Base-by-base conservation (phyloP, 2,888 invertebrate species). In the Caenorhabditis sinica region DNA sequence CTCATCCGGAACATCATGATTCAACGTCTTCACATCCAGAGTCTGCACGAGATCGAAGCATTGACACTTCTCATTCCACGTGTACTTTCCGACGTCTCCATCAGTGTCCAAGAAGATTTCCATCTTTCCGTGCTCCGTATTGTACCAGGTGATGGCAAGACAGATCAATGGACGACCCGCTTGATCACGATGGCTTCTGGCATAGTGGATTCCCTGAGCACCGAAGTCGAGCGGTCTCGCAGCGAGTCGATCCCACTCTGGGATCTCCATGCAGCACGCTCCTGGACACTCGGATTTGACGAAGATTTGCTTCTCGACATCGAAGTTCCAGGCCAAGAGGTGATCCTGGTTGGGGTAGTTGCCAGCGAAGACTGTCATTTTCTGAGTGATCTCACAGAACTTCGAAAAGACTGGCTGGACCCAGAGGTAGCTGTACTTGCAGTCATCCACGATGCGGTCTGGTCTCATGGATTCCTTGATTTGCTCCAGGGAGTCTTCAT, bases 11-110 rank as follows among this genome's bases (percentile, higher is more conserved):
- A 15, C n/a, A 23, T 28, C 11, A 8, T 56, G 56, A 28, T 28
- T 28, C 33, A 60, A n/a, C 17, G 60, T 60, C n/a, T 13, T 36
- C 40, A 74, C 51, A 17, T 36, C 28, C n/a, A 74, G 23, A 1
- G n/a, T 23, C 28, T 65, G n/a, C 6, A 63, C 36, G 3, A 53
- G 40, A 25, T 53, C 23, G 1, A 40, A 65, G 15, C 65, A 74
- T 20, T 51, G 17, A 9, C 30, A 15, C 13, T 17, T 8, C 11
- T 28, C 9, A 23, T 66, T 56, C 43, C 40, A 75, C 23, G n/a
- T 17, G n/a, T 75, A 75, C 28, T 23, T 40, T 9, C 56, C 53
- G 23, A 75, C 33, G 20, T 75, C 51, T 9, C 75, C 75, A 28
- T 75, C 56, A 0, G 11, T 1, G 43, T 65, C 33, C 40, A 53